These are phyloP conservation scores for Sciaenops ocellatus DNA, from an alignment of 2,797 vertebrate genomes.

Conservation along the genomic window DNA sequence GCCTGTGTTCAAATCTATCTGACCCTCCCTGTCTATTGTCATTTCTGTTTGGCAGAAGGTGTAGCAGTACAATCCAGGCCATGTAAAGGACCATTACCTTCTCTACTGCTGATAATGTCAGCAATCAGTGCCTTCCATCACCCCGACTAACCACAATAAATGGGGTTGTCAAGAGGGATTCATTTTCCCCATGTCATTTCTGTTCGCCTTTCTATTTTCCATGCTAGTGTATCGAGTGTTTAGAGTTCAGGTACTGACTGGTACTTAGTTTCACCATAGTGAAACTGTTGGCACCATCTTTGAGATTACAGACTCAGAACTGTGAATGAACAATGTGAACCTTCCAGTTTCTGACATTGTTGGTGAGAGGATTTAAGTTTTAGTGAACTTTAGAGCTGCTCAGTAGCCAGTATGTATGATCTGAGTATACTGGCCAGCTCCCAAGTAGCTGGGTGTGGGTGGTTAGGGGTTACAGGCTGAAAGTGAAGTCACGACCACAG, in stretches of 20 bases:
- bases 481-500: background rate
- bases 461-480: conserved; percentile 15
- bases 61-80: background rate
- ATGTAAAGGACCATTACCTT: conserved; percentile 49
- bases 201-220: background rate
- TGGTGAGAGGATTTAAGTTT: conserved; percentile 3
- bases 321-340: background rate
- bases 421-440: conserved; percentile 45
- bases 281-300: background rate
- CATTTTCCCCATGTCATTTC: conserved; percentile 9
- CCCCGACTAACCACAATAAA: conserved; percentile 37
- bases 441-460: conserved; percentile 24
- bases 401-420: background rate
- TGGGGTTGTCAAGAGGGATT: conserved; percentile 45
- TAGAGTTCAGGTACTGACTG: background rate
- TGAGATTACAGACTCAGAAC: background rate
- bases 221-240: background rate
- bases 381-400: conserved; percentile 21
- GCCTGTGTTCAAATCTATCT: background rate
- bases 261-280: background rate
- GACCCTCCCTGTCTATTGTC: background rate
- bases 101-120: conserved; percentile 42
- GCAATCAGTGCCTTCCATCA: conserved; percentile 33
- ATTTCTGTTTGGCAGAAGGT: conserved; percentile 26
- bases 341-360: background rate